Evolutionary conservation across 2,113 vertebrate genomes (phyloP).

Genomic region (Mormyrus lacerda): DNA sequence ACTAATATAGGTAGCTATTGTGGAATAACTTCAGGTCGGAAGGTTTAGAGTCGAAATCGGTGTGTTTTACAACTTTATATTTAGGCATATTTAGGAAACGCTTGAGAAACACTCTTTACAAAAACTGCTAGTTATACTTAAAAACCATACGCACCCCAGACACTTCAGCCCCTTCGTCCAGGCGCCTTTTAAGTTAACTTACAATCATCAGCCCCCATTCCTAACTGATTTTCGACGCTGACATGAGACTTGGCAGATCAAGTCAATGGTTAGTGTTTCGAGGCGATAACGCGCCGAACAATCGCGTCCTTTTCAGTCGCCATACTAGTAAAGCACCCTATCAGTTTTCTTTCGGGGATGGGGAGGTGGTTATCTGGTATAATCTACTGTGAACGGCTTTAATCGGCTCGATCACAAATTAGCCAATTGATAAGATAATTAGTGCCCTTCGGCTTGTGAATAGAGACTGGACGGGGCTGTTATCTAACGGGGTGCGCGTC

Average conservation of each 20-base stretch:
- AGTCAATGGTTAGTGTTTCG: constrained; percentile 8
- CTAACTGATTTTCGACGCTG: not conserved
- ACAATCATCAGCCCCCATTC: not conserved
- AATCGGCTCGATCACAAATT: constrained; percentile 34
- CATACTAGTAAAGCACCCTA: constrained; percentile 13
- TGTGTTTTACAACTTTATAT: not conserved
- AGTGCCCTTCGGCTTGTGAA: constrained; percentile 20
- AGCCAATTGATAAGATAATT: constrained; percentile 31
- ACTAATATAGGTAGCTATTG: not conserved
- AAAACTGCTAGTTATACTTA: not conserved
- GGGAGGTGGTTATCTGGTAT: constrained; percentile 13
- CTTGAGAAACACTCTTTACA: not conserved
- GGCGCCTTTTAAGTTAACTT: not conserved
- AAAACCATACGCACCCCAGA: not conserved
- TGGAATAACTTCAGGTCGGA: not conserved
- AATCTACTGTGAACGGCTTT: constrained; percentile 26
- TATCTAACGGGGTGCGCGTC: constrained; percentile 26
- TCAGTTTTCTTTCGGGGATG: not conserved
- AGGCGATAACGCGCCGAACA: constrained; percentile 20
- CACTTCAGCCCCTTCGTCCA: not conserved
- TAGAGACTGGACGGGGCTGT: constrained; percentile 20
- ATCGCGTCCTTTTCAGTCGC: not conserved
- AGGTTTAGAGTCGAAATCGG: not conserved
- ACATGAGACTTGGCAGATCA: constrained; percentile 15
- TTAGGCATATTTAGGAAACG: not conserved